Evolutionary conservation across 2,113 vertebrate genomes (phyloP).

Genomic region (Cathartes aura): DNA sequence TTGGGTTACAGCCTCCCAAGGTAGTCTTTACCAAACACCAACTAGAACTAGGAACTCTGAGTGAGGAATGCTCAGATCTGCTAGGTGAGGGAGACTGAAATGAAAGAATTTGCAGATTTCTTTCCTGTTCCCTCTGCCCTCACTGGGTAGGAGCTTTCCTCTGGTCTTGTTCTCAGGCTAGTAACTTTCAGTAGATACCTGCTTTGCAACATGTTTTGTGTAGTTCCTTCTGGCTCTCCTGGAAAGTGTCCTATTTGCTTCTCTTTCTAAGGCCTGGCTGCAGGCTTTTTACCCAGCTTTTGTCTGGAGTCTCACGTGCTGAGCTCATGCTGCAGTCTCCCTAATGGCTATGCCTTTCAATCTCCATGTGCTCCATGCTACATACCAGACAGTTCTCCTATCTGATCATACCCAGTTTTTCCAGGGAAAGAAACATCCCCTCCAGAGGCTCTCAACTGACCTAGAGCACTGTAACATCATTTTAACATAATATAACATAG

Average conservation of each 20-base stretch:
- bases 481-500: not conserved
- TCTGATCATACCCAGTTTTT: not conserved
- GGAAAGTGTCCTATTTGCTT: not conserved
- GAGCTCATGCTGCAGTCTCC: not conserved
- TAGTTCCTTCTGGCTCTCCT: not conserved
- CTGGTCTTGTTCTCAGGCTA: not conserved
- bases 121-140: not conserved
- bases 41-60: not conserved
- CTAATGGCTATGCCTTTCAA: not conserved
- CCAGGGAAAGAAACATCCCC: not conserved
- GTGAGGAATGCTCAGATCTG: not conserved
- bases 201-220: not conserved
- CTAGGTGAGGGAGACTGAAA: not conserved
- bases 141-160: not conserved
- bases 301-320: fast-evolving
- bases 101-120: not conserved
- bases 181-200: not conserved
- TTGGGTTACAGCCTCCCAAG: not conserved
- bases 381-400: not conserved
- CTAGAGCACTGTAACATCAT: fast-evolving
- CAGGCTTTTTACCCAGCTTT: not conserved
- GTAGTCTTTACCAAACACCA: not conserved
- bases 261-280: not conserved
- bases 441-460: not conserved
- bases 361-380: not conserved